Evolutionary conservation across 2,797 vertebrate genomes (phyloP), one percentile per base, ranked within the genome.

Genomic region (Prionace glauca): DNA sequence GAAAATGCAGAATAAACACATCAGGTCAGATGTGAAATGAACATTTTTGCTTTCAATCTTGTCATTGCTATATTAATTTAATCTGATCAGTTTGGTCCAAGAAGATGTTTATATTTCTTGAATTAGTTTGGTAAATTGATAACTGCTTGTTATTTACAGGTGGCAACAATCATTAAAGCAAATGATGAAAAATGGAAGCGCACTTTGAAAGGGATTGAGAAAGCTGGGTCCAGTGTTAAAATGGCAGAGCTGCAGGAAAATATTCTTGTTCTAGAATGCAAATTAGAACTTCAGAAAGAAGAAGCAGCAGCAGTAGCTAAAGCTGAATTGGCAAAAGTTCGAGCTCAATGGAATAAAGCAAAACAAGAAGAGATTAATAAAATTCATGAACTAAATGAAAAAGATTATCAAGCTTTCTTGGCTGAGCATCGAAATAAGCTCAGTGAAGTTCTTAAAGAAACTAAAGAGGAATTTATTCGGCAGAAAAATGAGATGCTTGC

Each of bases 331-430:
- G 98, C 98, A 0, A 98, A 97, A 96, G 98, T 98, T 0, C 97
- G 97, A 96, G 98, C 97, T 22, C 97, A 97, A 95, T 99, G 99
- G 98, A 98, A 97, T 97, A 97, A 98, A 96, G 98, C 99, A 96
- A 99, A 98, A 96, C 98, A 98, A 96, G 98, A 99, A 96, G 99
- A 99, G 97, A 97, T 99, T 71, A 96, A 97, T n/a, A 97, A 96
- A 96, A 96, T 99, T 91, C 98, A 98, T 96, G 96, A 96, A 32
- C 98, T 98, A 96, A 97, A 98, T 41, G 98, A 99, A 95, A 97
- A 97, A 96, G 97, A 98, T 94, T 98, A 98, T 96, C 97, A 98
- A 24, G 96, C 96, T 0, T 98, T 98, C 97, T 97, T 99, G 95
- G 97, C 98, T 69, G 98, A 98, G 95, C 98, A 99, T 69, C 97